Evolutionary conservation across 1,140 invertebrate species (phyloP).

Genomic region (Aphaenogaster rudis): DNA sequence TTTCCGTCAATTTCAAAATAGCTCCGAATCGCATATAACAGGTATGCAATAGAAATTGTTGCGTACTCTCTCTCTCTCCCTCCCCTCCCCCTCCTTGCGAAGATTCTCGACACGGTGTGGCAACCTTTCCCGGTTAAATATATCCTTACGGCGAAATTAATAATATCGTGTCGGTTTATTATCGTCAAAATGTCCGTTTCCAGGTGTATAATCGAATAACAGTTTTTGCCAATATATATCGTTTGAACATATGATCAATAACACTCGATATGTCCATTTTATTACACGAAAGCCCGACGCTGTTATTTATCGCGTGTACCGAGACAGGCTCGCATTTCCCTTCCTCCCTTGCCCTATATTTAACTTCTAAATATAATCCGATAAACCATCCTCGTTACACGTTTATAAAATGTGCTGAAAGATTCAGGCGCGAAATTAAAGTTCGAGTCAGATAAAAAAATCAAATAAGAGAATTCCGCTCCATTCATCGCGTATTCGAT

Average conservation of each 20-base stretch:
- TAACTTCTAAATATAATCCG: constrained; percentile 29
- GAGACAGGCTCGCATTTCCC: constrained; percentile 7
- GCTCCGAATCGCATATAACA: constrained; percentile 6
- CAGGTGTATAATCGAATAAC: constrained; percentile 58
- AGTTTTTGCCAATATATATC: constrained; percentile 58
- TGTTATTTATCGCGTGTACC: constrained; percentile 34
- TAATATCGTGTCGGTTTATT: constrained; percentile 56
- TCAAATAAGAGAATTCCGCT: neutral
- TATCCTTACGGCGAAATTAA: constrained; percentile 58
- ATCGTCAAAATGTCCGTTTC: constrained; percentile 59
- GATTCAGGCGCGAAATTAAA: neutral
- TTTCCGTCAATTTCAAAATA: constrained; percentile 56
- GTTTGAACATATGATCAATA: constrained; percentile 57
- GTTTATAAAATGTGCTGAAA: neutral
- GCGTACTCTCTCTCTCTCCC: neutral
- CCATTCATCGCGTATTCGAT: neutral
- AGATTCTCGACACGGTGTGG: constrained; percentile 17
- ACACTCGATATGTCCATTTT: constrained; percentile 60
- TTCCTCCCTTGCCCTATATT: neutral
- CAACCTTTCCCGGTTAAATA: constrained; percentile 46
- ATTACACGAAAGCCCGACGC: constrained; percentile 45
- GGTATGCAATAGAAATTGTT: constrained; percentile 49
- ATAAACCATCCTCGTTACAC: neutral
- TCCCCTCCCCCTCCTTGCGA: neutral
- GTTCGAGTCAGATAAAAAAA: neutral